phyloP scores from a whole-genome alignment of 2,797 vertebrate species.

The Mus minutoides region DNA sequence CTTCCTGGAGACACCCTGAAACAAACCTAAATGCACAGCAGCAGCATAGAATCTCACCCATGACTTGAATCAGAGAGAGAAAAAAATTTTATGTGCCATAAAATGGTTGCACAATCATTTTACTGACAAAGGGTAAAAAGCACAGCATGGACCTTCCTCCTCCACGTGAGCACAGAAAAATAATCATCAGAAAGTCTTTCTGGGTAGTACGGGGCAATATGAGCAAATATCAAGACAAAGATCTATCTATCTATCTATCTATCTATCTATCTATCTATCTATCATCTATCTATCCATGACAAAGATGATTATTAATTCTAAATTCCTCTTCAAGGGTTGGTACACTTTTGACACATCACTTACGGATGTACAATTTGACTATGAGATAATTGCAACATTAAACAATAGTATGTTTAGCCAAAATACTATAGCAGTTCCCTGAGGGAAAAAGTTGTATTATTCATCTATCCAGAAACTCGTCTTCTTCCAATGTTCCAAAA shows the following conservation, averaged over 20 bases:
- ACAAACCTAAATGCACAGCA: not conserved
- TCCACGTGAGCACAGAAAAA: not conserved
- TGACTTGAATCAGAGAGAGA: not conserved
- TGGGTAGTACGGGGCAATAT: not conserved
- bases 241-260: not conserved
- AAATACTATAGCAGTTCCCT: not conserved
- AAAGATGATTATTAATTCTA: not conserved
- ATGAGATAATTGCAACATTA: conserved; percentile 26
- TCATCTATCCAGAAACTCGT: not conserved
- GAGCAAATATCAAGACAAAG: not conserved
- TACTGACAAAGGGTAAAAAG: not conserved
- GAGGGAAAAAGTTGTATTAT: not conserved
- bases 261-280: not conserved
- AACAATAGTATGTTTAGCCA: conserved; percentile 33
- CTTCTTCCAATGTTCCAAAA: not conserved
- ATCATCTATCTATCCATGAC: not conserved
- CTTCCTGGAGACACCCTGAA: not conserved
- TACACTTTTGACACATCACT: conserved; percentile 6
- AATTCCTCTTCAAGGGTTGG: not conserved
- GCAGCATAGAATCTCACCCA: not conserved
- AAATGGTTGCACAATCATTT: not conserved
- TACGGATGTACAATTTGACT: conserved; percentile 24
- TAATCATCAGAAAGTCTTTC: not conserved
- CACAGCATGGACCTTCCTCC: not conserved
- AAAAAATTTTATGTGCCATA: conserved; percentile 30